These are phyloP conservation scores for Berghia stephanieae DNA, from an alignment of 1,140 invertebrate genomes.

Conservation along the genomic window DNA sequence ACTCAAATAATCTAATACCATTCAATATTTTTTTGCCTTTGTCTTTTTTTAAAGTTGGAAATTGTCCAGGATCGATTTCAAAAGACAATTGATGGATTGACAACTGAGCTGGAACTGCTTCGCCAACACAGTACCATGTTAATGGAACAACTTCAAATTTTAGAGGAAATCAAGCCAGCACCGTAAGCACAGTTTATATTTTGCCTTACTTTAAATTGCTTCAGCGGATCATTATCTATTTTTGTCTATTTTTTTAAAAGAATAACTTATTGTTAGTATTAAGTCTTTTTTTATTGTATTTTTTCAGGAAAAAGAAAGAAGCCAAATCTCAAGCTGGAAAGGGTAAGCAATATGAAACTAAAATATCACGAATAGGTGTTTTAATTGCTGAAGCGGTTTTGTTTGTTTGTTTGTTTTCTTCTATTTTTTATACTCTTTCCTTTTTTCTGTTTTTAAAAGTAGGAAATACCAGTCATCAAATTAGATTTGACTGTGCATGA, in stretches of 20 bases:
- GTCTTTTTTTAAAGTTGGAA: constrained; percentile 48
- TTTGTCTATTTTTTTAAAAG: neutral
- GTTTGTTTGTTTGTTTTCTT: too few species aligned
- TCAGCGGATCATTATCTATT: neutral
- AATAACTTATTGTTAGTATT: neutral
- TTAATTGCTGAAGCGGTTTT: too few species aligned
- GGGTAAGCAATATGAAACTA: too few species aligned
- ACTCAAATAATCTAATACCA: too few species aligned
- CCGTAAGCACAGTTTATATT: neutral
- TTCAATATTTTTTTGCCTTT: too few species aligned
- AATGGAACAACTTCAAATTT: constrained; percentile 57
- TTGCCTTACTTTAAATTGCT: neutral
- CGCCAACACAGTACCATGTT: constrained; percentile 60
- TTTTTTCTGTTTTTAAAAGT: too few species aligned
- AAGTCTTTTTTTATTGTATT: neutral
- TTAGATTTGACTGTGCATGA: too few species aligned
- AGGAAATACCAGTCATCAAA: too few species aligned
- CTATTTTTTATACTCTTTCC: too few species aligned
- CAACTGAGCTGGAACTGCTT: constrained; percentile 56
- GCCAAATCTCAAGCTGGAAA: too few species aligned
- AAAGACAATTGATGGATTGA: constrained; percentile 54
- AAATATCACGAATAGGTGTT: too few species aligned
- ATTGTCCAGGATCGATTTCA: constrained; percentile 59
- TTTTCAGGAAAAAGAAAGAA: constrained; percentile 28
- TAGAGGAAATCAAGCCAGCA: constrained; percentile 54